Evolutionary conservation across 2,888 invertebrate genomes (phyloP).

Genomic region (Clostera curtula): DNA sequence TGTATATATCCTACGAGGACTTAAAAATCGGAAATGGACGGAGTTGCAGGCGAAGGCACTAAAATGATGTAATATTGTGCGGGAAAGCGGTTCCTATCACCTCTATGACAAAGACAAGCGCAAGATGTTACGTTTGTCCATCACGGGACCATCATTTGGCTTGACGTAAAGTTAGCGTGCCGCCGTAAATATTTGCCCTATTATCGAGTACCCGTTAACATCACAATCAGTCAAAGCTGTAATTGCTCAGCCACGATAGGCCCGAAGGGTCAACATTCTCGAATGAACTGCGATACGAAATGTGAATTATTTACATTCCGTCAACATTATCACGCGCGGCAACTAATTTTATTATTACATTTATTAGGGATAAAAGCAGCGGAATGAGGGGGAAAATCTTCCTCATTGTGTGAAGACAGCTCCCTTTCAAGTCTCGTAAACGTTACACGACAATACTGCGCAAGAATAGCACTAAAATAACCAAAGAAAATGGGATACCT

Average conservation of each 20-base stretch:
- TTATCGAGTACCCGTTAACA: background rate
- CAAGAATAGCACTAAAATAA: too few relatives aligned
- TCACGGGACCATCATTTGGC: too few relatives aligned
- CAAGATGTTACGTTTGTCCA: too few relatives aligned
- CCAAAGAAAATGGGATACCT: too few relatives aligned
- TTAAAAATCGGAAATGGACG: background rate
- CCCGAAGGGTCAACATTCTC: conserved; percentile 2
- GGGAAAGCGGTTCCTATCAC: too few relatives aligned
- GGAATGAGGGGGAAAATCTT: too few relatives aligned
- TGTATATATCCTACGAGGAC: background rate
- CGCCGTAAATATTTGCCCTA: background rate
- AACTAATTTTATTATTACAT: conserved; percentile 2
- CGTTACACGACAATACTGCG: too few relatives aligned
- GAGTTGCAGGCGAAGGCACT: background rate
- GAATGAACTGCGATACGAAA: conserved; percentile 1
- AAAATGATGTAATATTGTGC: too few relatives aligned
- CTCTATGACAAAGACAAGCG: too few relatives aligned
- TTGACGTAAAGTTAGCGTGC: background rate
- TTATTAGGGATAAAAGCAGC: too few relatives aligned
- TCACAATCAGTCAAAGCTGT: background rate
- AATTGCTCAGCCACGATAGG: conserved; percentile 1
- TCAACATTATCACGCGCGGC: conserved; percentile 1
- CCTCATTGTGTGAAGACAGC: too few relatives aligned
- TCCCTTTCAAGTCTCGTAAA: too few relatives aligned
- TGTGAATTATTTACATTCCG: conserved; percentile 1